These are phyloP conservation scores for Aythya baeri DNA, from an alignment of 2,113 vertebrate species.

Conservation along the genomic window DNA sequence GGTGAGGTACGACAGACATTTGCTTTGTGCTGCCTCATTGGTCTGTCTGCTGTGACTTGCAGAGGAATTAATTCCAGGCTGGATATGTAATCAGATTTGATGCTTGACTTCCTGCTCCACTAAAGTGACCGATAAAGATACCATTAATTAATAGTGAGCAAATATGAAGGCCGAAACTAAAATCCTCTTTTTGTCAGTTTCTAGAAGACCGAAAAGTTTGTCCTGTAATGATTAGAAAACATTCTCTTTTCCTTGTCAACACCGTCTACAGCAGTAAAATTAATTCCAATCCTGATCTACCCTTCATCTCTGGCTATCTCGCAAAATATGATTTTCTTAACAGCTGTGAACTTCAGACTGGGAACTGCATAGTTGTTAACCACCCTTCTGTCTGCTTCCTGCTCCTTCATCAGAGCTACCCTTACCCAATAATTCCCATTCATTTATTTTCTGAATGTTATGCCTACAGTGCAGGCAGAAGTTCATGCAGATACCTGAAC, in stretches of 20 bases:
- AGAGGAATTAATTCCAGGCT: slow-evolving; percentile 15
- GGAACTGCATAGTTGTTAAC: not conserved
- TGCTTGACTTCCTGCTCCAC: slow-evolving; percentile 29
- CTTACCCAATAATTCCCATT: not conserved
- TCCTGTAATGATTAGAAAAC: not conserved
- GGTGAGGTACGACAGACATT: slow-evolving; percentile 7
- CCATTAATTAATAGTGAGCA: not conserved
- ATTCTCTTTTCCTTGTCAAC: not conserved
- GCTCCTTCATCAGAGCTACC: not conserved
- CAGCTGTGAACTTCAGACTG: not conserved
- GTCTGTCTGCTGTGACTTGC: slow-evolving; percentile 19
- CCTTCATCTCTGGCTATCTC: not conserved
- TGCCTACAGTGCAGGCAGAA: not conserved
- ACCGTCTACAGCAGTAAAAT: not conserved
- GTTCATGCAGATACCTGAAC: not conserved
- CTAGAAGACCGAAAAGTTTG: not conserved
- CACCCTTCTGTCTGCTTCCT: not conserved
- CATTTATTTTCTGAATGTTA: not conserved
- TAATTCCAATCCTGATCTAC: not conserved
- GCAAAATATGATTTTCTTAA: not conserved
- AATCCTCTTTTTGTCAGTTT: not conserved
- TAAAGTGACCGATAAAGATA: not conserved
- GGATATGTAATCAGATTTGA: slow-evolving; percentile 52
- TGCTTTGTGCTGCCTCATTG: slow-evolving; percentile 20
- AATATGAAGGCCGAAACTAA: not conserved